Percentiles rank a stretch among this genome's conserved stretches.
Evolutionary conservation across 1,140 invertebrate species (phyloP).

Genomic region (Lineus longissimus): DNA sequence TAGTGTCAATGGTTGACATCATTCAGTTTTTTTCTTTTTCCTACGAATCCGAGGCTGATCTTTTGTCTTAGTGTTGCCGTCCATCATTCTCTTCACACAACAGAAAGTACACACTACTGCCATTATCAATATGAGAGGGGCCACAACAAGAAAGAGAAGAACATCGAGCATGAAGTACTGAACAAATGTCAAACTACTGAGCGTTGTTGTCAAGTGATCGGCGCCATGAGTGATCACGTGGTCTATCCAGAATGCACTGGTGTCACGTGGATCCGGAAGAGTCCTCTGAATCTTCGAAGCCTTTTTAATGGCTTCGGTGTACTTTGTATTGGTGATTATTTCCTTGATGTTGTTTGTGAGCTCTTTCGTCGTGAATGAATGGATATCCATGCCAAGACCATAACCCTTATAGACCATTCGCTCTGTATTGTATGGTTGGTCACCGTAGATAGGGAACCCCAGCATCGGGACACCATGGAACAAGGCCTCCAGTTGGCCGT

Average conservation of each 20-base stretch:
- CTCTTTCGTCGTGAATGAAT: slow-evolving; percentile 8
- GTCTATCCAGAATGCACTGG: slow-evolving; percentile 18
- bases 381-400: slow-evolving; percentile 13
- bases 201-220: not conserved
- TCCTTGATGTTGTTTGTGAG: slow-evolving; percentile 9
- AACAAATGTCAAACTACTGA: not conserved
- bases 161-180: not conserved
- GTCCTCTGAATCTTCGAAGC: slow-evolving; percentile 9
- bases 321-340: slow-evolving; percentile 6
- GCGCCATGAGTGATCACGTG: slow-evolving; percentile 15
- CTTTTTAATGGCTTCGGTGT: not conserved
- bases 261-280: slow-evolving; percentile 2
- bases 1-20: too few species aligned
- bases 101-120: too few species aligned
- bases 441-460: slow-evolving; percentile 36
- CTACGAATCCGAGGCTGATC: too few species aligned
- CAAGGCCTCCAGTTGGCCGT: slow-evolving; percentile 27
- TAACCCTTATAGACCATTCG: slow-evolving; percentile 37
- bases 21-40: too few species aligned
- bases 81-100: too few species aligned
- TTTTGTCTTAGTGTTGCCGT: too few species aligned
- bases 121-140: too few species aligned
- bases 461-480: slow-evolving; percentile 32
- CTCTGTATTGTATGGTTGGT: slow-evolving; percentile 42
- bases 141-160: not conserved